Percentiles rank a stretch among this genome's conserved stretches.
Evolutionary conservation across 2,888 invertebrate species (phyloP).

Genomic region (Tenodera sinensis): DNA sequence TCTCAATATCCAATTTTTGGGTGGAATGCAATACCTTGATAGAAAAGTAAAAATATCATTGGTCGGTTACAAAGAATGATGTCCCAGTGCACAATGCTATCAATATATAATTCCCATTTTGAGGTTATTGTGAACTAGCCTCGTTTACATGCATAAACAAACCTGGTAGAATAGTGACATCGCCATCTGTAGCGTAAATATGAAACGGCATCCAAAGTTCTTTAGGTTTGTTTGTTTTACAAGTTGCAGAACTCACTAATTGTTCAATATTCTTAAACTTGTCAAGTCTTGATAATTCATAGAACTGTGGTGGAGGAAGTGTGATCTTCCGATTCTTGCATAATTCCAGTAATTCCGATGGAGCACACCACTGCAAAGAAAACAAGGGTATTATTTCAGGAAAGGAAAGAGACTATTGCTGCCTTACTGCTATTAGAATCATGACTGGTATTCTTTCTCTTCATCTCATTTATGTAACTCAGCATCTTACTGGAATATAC

Average conservation of each 20-base stretch:
- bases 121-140: no score
- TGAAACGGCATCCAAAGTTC: conserved; percentile 54
- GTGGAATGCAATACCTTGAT: no score
- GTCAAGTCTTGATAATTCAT: conserved; percentile 64
- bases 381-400: not conserved
- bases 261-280: conserved; percentile 55
- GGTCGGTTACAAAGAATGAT: no score
- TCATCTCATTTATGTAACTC: no score
- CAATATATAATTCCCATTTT: no score
- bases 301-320: conserved; percentile 72
- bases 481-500: no score
- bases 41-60: no score
- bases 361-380: conserved; percentile 60
- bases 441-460: no score
- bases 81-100: no score
- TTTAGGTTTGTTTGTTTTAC: conserved; percentile 53
- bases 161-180: conserved; percentile 59
- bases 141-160: not conserved
- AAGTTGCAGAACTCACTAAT: conserved; percentile 56
- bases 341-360: conserved; percentile 50
- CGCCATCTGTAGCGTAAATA: conserved; percentile 57
- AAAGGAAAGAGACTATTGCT: no score
- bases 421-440: no score
- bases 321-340: conserved; percentile 45
- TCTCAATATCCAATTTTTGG: no score